These are phyloP conservation scores for Trichosurus vulpecula DNA, from an alignment of 2,797 vertebrate genomes.

Conservation along the genomic window DNA sequence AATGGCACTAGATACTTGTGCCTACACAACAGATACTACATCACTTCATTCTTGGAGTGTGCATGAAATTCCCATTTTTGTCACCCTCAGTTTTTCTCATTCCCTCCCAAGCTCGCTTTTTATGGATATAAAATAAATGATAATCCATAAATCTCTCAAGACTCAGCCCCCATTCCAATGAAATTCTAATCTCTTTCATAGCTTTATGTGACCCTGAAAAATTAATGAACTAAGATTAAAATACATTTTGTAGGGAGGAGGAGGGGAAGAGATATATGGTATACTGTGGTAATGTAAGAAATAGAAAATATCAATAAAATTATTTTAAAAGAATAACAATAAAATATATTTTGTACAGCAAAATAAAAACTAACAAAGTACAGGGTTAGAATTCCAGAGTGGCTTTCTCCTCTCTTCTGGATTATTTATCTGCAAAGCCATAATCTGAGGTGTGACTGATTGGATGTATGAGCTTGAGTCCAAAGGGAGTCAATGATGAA, in stretches of 20 bases:
- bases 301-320: neutral
- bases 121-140: neutral
- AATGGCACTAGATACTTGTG: neutral
- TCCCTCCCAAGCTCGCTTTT: neutral
- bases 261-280: neutral
- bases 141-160: neutral
- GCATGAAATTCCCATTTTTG: neutral
- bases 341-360: neutral
- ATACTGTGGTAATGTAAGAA: neutral
- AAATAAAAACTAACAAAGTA: neutral
- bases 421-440: neutral
- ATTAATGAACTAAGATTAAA: neutral
- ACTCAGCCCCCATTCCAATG: neutral
- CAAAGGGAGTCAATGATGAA: neutral
- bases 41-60: neutral
- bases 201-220: neutral
- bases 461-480: too few species aligned
- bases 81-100: neutral
- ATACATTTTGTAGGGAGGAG: neutral
- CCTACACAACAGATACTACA: neutral
- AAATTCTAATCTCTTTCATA: neutral
- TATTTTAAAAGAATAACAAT: neutral
- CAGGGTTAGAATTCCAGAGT: neutral
- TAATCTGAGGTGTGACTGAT: neutral
- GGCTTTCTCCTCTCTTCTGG: neutral